These are phyloP conservation scores for Vesta saturnalis DNA, from an alignment of 2,888 invertebrate genomes.

Conservation along the genomic window DNA sequence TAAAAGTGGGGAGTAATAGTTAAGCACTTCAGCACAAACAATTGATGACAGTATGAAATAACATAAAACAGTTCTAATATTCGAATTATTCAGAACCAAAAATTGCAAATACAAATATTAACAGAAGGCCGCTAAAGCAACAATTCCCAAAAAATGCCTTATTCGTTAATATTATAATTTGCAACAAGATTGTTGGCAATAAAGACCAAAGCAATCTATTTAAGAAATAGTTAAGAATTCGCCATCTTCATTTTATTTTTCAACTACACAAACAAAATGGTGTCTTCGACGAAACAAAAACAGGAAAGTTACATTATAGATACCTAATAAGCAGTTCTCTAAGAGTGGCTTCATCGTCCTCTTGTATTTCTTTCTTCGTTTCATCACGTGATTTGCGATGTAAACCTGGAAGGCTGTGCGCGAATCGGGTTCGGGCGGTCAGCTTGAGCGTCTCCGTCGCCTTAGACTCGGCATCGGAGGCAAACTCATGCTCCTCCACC, in stretches of 20 bases:
- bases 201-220: no score
- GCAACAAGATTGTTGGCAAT: no score
- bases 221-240: no score
- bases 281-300: not conserved
- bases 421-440: slow-evolving; percentile 61
- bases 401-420: slow-evolving; percentile 58
- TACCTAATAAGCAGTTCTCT: slow-evolving; percentile 94
- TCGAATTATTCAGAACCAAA: no score
- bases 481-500: slow-evolving; percentile 63
- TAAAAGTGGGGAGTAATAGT: slow-evolving; percentile 39
- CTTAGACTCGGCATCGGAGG: slow-evolving; percentile 56
- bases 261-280: not conserved
- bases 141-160: no score
- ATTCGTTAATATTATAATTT: no score
- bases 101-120: no score
- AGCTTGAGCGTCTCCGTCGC: slow-evolving; percentile 62
- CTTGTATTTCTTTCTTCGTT: slow-evolving; percentile 80
- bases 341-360: slow-evolving; percentile 90
- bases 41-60: slow-evolving; percentile 34
- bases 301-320: slow-evolving; percentile 20
- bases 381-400: slow-evolving; percentile 76
- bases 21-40: slow-evolving; percentile 39
- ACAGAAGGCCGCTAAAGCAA: no score
- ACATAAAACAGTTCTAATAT: slow-evolving; percentile 23
- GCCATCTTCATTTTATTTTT: no score